phyloP scores from a whole-genome alignment of 2,113 vertebrate species.

The Mugil cephalus region DNA sequence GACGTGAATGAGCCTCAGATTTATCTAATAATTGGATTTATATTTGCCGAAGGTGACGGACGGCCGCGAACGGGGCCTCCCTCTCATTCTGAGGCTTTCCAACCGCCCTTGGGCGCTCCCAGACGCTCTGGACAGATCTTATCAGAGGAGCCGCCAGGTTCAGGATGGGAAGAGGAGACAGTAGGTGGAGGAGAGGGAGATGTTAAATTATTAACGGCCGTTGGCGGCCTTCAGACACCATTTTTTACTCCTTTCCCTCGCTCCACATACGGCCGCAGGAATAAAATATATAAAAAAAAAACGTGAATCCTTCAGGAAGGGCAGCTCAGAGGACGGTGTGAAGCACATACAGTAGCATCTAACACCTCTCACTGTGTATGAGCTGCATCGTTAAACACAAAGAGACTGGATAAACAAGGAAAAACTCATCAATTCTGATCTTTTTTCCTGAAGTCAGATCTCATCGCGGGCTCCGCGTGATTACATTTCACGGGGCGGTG shows the following conservation, averaged over 20 bases:
- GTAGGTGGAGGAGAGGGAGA: constrained; percentile 57
- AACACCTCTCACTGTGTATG: neutral
- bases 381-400: constrained; percentile 39
- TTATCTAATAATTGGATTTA: constrained; percentile 77
- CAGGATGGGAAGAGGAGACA: constrained; percentile 47
- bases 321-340: constrained; percentile 53
- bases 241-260: constrained; percentile 66
- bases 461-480: constrained; percentile 17
- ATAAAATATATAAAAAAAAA: constrained; percentile 60
- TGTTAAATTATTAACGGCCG: constrained; percentile 81
- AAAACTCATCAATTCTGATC: constrained; percentile 34
- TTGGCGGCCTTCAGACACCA: constrained; percentile 74
- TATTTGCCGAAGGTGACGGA: constrained; percentile 60
- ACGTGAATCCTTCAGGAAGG: constrained; percentile 70
- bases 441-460: constrained; percentile 36
- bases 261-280: constrained; percentile 57
- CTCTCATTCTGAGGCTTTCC: constrained; percentile 43
- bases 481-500: constrained; percentile 20
- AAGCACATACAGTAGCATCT: constrained; percentile 11
- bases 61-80: neutral
- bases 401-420: constrained; percentile 53
- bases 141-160: constrained; percentile 48
- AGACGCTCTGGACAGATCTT: constrained; percentile 62
- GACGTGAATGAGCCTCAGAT: constrained; percentile 58
- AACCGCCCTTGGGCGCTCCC: constrained; percentile 19